These are phyloP conservation scores for Oxygymnocypris stewartii DNA, from an alignment of 2,113 vertebrate species.

Conservation along the genomic window DNA sequence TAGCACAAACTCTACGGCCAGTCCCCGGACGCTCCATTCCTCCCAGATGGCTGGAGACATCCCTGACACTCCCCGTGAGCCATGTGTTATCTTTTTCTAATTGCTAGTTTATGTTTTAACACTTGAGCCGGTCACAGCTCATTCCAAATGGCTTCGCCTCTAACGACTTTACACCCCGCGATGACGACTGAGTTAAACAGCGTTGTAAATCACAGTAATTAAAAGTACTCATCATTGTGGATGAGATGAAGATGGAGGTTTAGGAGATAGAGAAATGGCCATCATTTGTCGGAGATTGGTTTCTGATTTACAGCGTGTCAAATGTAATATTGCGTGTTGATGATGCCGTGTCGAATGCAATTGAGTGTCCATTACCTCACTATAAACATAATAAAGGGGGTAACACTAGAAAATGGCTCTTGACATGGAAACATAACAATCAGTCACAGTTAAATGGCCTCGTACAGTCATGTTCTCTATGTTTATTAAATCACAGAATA, in stretches of 20 bases:
- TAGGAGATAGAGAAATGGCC: slow-evolving; percentile 13
- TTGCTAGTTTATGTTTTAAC: slow-evolving; percentile 70
- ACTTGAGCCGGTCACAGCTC: slow-evolving; percentile 63
- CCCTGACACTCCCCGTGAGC: slow-evolving; percentile 56
- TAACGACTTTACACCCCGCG: slow-evolving; percentile 60
- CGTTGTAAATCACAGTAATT: slow-evolving; percentile 48
- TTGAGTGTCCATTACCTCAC: slow-evolving; percentile 14
- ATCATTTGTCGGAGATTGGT: slow-evolving; percentile 31
- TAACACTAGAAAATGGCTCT: slow-evolving; percentile 9
- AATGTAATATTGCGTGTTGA: slow-evolving; percentile 39
- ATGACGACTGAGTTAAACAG: neutral
- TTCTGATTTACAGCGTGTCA: slow-evolving; percentile 45
- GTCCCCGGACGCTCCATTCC: neutral
- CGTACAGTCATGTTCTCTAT: slow-evolving; percentile 5
- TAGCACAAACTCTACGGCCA: neutral
- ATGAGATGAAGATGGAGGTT: slow-evolving; percentile 13
- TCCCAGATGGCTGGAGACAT: slow-evolving; percentile 58
- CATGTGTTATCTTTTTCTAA: slow-evolving; percentile 64
- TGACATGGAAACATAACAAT: slow-evolving; percentile 29
- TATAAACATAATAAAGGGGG: slow-evolving; percentile 14
- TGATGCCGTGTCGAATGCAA: slow-evolving; percentile 27
- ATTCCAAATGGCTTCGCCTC: slow-evolving; percentile 64
- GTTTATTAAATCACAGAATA: slow-evolving; percentile 9
- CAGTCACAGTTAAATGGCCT: slow-evolving; percentile 15
- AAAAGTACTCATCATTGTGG: neutral